Evolutionary conservation across 2,797 vertebrate species (phyloP), one percentile per base, ranked within the genome.

Genomic region (Cyclura pinguis): DNA sequence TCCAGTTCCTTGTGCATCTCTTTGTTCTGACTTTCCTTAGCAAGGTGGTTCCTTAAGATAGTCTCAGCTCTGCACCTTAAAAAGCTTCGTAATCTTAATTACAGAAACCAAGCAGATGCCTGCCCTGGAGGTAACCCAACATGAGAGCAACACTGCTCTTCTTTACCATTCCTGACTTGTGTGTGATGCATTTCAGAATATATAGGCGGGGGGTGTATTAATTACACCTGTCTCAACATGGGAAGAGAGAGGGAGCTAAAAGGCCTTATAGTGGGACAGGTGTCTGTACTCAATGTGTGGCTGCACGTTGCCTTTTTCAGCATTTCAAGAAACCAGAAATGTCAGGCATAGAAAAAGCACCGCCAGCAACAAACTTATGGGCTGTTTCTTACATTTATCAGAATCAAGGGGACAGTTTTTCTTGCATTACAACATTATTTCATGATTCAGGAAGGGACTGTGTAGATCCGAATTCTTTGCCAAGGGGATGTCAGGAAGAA

Each of bases 21-120:
- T 59, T 59, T 59, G 18, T 18, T 59, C 14, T 13, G 14, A 59
- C 0, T 59, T 59, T 59, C 57, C 57, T 59, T 59, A 59, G 57
- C 57, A 59, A 59, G 27, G 82, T 0, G 0, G 0, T 0, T 52
- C 87, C 77, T 29, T 0, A 10, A 8, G 32, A 20, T 1, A 0
- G 32, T 50, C 24, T 72, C 18, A 35, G 52, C 35, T 24, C 4
- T 14, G 0, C 0, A 9, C 8, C 0, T 0, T 4, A 13, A 3
- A 85, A 29, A 69, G 35, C 80, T 77, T 64, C 6, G 55, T 0
- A 14, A 29, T 7, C 73, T 76, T 67, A 84, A 85, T 81, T 67
- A 6, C 12, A 0, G 50, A 80, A 50, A 89, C 2, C 38, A 62
- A 84, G 52, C n/a, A 77, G 83, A 59, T 42, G 67, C 52, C 91